Conservation (phyloP, 64 coral and sea anemone species). For the Montipora capricornis region DNA sequence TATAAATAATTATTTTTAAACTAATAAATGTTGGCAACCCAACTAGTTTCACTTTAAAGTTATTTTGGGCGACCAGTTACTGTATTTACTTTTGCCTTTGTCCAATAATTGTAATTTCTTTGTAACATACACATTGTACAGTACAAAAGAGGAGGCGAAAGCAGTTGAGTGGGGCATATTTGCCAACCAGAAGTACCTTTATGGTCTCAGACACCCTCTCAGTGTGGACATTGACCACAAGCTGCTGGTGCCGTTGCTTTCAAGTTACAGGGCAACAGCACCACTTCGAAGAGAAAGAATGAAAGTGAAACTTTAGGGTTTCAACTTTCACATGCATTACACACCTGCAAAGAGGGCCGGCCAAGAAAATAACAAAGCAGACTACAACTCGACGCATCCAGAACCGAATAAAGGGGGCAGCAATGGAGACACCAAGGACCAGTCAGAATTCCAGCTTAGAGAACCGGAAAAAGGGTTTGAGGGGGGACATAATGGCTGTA, state of each 20-base stretch:
- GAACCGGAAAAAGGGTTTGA: no score
- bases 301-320: neutral
- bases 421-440: no score
- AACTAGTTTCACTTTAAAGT: no score
- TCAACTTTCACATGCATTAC: slow-evolving; percentile 54
- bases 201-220: neutral
- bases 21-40: no score
- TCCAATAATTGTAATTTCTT: no score
- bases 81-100: no score
- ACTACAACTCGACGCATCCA: neutral
- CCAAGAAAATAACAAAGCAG: slow-evolving; percentile 55
- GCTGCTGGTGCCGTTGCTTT: slow-evolving; percentile 11
- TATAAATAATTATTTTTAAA: no score
- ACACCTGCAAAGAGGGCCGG: slow-evolving; percentile 36
- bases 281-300: neutral
- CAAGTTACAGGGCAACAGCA: slow-evolving; percentile 31
- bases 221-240: neutral
- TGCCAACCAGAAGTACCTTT: slow-evolving; percentile 43
- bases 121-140: no score
- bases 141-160: slow-evolving; percentile 20
- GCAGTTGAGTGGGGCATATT: slow-evolving; percentile 38
- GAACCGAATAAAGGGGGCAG: no score
- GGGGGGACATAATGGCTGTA: no score
- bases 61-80: no score
- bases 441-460: no score